These are phyloP conservation scores for Conus betulinus DNA, from an alignment of 1,140 invertebrate genomes.

Conservation along the genomic window DNA sequence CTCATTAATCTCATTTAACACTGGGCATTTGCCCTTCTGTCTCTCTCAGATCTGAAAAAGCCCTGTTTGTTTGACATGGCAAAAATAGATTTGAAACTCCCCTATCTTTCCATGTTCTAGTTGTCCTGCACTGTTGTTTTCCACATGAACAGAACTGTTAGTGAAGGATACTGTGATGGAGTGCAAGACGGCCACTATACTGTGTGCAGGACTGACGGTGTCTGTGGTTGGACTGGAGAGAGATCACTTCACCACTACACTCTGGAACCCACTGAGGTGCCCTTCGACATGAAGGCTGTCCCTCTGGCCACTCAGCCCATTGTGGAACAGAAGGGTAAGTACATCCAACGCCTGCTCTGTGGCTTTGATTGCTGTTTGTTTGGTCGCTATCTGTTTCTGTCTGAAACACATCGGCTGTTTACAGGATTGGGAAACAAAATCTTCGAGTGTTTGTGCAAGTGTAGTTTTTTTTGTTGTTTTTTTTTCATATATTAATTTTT, in stretches of 20 bases:
- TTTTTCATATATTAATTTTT: too few relatives aligned
- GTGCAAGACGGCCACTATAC: neutral
- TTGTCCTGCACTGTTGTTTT: neutral
- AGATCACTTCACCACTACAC: constrained; percentile 90
- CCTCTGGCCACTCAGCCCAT: constrained; percentile 83
- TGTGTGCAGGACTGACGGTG: constrained; percentile 79
- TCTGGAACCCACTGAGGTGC: constrained; percentile 82
- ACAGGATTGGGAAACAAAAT: too few relatives aligned
- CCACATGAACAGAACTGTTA: neutral
- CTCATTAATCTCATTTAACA: too few relatives aligned
- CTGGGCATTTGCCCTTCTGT: too few relatives aligned
- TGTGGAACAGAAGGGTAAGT: constrained; percentile 72
- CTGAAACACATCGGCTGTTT: too few relatives aligned
- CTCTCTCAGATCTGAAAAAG: too few relatives aligned
- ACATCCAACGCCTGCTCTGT: neutral
- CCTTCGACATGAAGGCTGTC: constrained; percentile 94
- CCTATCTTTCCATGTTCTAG: neutral
- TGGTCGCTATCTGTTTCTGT: neutral
- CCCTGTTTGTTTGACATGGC: too few relatives aligned
- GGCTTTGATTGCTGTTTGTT: neutral
- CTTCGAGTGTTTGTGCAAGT: too few relatives aligned
- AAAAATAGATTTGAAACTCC: too few relatives aligned
- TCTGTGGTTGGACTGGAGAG: constrained; percentile 92
- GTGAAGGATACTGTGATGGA: neutral
- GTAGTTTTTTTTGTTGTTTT: too few relatives aligned